Evolutionary conservation across 2,113 vertebrate genomes (phyloP), one percentile per base, ranked within the genome.

Genomic region (Euleptes europaea): DNA sequence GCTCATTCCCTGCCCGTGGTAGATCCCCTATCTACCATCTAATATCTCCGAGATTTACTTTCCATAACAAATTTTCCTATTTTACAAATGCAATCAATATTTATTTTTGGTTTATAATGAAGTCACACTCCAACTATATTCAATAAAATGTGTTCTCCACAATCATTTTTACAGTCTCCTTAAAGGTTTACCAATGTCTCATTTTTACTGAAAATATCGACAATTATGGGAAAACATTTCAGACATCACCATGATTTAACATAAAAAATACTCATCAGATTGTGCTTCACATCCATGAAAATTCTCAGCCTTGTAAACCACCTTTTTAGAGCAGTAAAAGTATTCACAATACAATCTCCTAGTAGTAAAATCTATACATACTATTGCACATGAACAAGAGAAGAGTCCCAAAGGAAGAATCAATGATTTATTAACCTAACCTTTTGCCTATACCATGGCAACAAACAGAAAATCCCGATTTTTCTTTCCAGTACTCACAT

Each of bases 201-300:
- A 81, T 93, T 93, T 73, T 94, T 95, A 88, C 84, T 93, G 89
- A 92, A 82, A 88, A 76, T 85, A 95, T 90, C 88, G 87, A 92
- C 88, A 95, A 95, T 94, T 92, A 92, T 80, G 90, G 85, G 88
- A 84, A 95, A 95, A 94, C 91, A 78, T 77, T 95, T 93, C 92
- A 94, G 93, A 96, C 95, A 94, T 94, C 95, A 96, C 95, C 93
- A 94, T 95, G 93, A 84, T 94, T 95, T 96, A 96, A 95, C 94
- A 96, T 93, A 87, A 94, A 96, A 96, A 94, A 94, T 95, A 95
- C 93, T 94, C 90, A 95, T 95, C 95, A 93, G 95, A 91, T 96
- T 97, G 96, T 97, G 96, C 96, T 96, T 96, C 93, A 97, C 92
- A 92, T 93, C 94, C 94, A 95, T 91, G 92, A 94, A 95, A 95